phyloP scores from a whole-genome alignment of 2,113 vertebrate genomes.

The Gallinago undulata region DNA sequence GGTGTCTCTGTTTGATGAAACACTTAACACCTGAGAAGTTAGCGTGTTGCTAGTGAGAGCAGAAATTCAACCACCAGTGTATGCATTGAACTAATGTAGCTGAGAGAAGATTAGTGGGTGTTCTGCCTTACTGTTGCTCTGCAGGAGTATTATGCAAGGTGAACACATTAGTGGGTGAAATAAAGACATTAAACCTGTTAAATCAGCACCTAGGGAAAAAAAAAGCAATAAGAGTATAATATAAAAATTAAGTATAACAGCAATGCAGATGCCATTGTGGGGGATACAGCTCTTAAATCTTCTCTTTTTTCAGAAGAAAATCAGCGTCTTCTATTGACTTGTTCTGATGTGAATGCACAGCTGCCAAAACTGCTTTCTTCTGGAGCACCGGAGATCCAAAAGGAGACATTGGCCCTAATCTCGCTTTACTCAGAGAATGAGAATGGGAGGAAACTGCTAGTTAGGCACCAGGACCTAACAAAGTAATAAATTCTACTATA shows the following conservation, averaged over 20 bases:
- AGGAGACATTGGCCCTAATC: slow-evolving; percentile 79
- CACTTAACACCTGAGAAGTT: background rate
- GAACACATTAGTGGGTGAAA: background rate
- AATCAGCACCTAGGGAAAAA: background rate
- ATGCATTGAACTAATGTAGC: background rate
- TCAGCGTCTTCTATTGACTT: slow-evolving; percentile 78
- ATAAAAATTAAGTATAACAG: too few species aligned
- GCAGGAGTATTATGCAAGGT: background rate
- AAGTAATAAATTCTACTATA: slow-evolving; percentile 58
- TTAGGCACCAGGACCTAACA: slow-evolving; percentile 74
- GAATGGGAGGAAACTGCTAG: slow-evolving; percentile 70
- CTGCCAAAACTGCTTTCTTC: slow-evolving; percentile 75
- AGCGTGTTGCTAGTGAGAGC: background rate
- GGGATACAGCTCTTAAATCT: background rate
- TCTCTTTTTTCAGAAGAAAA: slow-evolving; percentile 83
- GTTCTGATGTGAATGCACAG: slow-evolving; percentile 39
- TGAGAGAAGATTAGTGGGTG: background rate
- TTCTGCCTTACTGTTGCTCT: background rate
- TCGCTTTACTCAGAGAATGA: slow-evolving; percentile 68
- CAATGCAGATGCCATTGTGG: fast-evolving
- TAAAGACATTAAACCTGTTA: background rate
- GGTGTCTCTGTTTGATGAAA: background rate
- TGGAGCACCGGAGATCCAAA: slow-evolving; percentile 41
- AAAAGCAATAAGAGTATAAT: background rate
- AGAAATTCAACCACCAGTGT: background rate